Evolutionary conservation across 2,797 vertebrate species (phyloP).

Genomic region (Premnoplex brunnescens): DNA sequence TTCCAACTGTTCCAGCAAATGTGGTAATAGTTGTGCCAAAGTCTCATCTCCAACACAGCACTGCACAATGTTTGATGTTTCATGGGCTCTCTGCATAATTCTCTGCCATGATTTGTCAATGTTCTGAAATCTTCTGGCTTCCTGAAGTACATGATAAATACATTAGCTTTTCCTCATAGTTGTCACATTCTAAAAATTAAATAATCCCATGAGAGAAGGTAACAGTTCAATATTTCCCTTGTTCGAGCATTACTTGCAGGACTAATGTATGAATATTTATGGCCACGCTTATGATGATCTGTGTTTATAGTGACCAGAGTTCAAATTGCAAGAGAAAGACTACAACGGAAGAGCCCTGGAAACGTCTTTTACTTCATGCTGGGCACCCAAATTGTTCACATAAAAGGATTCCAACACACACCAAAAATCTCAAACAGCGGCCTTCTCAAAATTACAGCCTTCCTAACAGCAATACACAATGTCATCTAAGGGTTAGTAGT

Average conservation of each 20-base stretch:
- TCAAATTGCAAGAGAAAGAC: background rate
- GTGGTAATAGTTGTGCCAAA: slow-evolving; percentile 76
- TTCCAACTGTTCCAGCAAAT: slow-evolving; percentile 79
- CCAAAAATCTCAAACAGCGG: background rate
- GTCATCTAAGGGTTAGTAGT: background rate
- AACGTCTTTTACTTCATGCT: background rate
- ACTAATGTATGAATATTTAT: background rate
- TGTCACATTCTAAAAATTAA: background rate
- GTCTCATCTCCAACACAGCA: slow-evolving; percentile 87
- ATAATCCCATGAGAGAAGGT: background rate
- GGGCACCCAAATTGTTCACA: background rate
- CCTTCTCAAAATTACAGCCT: background rate
- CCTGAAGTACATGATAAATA: slow-evolving; percentile 68
- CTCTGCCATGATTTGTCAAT: slow-evolving; percentile 88
- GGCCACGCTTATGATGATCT: background rate
- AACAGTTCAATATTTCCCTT: background rate
- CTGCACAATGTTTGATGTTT: slow-evolving; percentile 80
- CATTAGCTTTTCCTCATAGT: background rate
- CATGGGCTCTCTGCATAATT: slow-evolving; percentile 87
- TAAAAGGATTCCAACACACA: background rate
- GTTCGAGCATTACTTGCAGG: background rate
- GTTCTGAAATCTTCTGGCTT: slow-evolving; percentile 86
- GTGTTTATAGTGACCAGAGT: background rate
- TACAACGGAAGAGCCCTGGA: background rate
- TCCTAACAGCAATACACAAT: background rate